phyloP scores from a whole-genome alignment of 2,888 invertebrate genomes.

The Epistrophe grossulariae region DNA sequence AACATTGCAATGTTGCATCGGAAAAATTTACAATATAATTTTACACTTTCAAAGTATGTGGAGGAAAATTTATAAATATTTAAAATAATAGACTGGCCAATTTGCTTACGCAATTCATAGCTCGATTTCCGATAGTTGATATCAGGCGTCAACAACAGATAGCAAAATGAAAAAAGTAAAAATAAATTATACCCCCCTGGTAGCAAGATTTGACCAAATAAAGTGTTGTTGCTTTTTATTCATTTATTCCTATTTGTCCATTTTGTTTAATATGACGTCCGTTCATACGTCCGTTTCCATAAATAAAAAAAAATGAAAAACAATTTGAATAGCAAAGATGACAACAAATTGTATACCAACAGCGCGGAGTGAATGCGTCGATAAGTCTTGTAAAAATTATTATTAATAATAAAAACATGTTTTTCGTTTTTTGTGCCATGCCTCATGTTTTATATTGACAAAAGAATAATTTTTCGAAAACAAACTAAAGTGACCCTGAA shows the following conservation, averaged over 20 bases:
- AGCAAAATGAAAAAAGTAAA: constrained; percentile 29
- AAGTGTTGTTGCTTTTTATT: constrained; percentile 9
- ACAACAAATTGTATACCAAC: constrained; percentile 26
- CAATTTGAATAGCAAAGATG: constrained; percentile 18
- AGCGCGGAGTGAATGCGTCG: neutral
- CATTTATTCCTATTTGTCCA: neutral
- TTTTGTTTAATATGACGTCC: constrained; percentile 20
- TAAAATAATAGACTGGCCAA: no score
- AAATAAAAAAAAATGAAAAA: neutral
- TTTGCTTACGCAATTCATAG: constrained; percentile 48
- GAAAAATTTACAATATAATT: no score
- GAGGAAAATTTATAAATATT: no score
- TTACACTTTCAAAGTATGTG: no score
- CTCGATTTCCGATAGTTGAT: constrained; percentile 19
- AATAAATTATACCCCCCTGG: constrained; percentile 45
- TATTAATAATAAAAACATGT: constrained; percentile 64
- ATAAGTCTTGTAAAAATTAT: neutral
- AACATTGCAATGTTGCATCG: no score
- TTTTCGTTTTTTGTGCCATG: constrained; percentile 38
- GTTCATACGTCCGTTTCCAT: constrained; percentile 10
- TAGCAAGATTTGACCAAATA: constrained; percentile 23
- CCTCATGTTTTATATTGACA: neutral
- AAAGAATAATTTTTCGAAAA: constrained; percentile 5
- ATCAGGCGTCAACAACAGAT: constrained; percentile 38
- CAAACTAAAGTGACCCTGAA: constrained; percentile 38